These are phyloP conservation scores for Dryococelus australis DNA, from an alignment of 2,888 invertebrate genomes.

Conservation along the genomic window DNA sequence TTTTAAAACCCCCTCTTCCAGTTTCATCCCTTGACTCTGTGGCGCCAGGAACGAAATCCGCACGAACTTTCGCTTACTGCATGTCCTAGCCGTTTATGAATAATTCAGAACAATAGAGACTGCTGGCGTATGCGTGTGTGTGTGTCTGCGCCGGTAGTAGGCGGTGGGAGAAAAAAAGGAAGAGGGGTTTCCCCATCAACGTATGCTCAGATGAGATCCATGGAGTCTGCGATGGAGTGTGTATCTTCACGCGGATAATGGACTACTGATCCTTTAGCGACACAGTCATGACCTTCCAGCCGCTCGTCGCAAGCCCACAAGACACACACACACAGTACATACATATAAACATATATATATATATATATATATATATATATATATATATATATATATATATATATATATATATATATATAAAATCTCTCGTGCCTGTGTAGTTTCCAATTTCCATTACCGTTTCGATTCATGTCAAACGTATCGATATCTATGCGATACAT, in stretches of 20 bases:
- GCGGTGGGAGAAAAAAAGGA: not conserved
- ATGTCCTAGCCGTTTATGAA: conserved; percentile 1
- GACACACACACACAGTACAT: too few species aligned
- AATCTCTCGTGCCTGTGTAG: too few species aligned
- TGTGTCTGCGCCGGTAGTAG: not conserved
- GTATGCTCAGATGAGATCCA: not conserved
- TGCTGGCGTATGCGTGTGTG: too few species aligned
- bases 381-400: too few species aligned
- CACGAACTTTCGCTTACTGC: conserved; percentile 9
- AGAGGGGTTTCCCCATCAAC: not conserved
- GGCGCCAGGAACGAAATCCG: not conserved
- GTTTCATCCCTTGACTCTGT: not conserved
- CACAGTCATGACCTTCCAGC: not conserved
- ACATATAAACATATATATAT: too few species aligned
- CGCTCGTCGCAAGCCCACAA: too few species aligned
- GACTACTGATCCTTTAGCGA: not conserved
- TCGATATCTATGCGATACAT: too few species aligned
- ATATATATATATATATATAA: too few species aligned
- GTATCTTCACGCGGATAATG: not conserved
- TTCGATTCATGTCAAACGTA: too few species aligned
- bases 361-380: too few species aligned
- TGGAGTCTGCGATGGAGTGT: too few species aligned
- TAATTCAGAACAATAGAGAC: not conserved
- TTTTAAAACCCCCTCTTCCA: not conserved
- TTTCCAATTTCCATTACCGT: too few species aligned